phyloP scores from a whole-genome alignment of 2,113 vertebrate genomes.

The Prolemur simus region DNA sequence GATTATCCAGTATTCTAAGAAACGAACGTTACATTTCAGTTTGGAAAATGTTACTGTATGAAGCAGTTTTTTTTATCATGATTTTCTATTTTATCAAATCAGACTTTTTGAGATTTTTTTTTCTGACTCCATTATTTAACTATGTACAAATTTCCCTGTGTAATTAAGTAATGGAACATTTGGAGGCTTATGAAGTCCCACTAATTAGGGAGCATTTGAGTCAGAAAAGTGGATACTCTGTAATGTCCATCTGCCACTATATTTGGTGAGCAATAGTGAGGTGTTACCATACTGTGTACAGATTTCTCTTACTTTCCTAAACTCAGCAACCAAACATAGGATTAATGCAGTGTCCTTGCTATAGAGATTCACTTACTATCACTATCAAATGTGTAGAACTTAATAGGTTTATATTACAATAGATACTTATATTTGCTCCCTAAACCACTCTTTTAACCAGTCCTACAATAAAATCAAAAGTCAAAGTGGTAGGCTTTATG shows the following conservation, averaged over 20 bases:
- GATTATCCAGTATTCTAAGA: not conserved
- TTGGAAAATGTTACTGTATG: not conserved
- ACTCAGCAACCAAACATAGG: not conserved
- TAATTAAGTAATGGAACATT: slow-evolving; percentile 18
- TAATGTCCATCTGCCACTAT: not conserved
- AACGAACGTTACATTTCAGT: not conserved
- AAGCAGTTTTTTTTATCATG: not conserved
- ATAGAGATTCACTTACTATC: not conserved
- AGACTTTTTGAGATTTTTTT: not conserved
- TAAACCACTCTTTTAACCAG: slow-evolving; percentile 24
- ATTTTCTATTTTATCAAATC: slow-evolving; percentile 30
- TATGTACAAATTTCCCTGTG: not conserved
- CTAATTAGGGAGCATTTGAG: not conserved
- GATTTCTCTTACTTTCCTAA: slow-evolving; percentile 16
- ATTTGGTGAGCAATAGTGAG: not conserved
- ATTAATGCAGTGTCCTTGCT: not conserved
- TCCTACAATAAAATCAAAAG: not conserved
- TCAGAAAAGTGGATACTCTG: not conserved
- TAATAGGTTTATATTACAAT: not conserved
- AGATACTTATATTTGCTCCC: not conserved
- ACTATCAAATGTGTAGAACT: not conserved
- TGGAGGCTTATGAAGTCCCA: not conserved
- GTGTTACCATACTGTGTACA: not conserved
- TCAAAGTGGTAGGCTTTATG: not conserved
- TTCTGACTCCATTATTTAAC: slow-evolving; percentile 6